phyloP scores from a whole-genome alignment of 2,888 invertebrate genomes.

The Phyllotreta cruciferae region DNA sequence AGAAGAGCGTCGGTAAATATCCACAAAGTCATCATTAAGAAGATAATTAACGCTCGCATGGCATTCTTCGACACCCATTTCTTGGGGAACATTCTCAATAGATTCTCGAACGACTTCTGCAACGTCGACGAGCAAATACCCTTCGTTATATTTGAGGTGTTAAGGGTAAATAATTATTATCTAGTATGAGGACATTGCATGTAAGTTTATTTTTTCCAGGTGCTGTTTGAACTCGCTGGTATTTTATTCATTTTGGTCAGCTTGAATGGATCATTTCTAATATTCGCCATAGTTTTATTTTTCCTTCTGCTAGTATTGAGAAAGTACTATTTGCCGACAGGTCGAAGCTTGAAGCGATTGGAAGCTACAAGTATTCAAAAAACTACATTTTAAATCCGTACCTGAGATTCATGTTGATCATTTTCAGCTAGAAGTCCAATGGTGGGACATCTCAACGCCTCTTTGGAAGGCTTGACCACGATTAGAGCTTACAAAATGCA shows the following conservation, averaged over 20 bases:
- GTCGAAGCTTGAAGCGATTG: slow-evolving; percentile 50
- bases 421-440: slow-evolving; percentile 56
- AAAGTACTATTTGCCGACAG: slow-evolving; percentile 47
- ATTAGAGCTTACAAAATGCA: slow-evolving; percentile 56
- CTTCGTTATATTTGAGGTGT: slow-evolving; percentile 40
- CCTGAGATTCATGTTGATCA: not conserved
- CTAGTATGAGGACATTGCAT: not conserved
- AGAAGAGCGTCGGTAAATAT: slow-evolving; percentile 56
- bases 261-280: slow-evolving; percentile 45
- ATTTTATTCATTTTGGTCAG: slow-evolving; percentile 42
- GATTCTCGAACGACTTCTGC: slow-evolving; percentile 75
- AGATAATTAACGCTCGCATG: slow-evolving; percentile 65
- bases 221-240: slow-evolving; percentile 40
- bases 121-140: slow-evolving; percentile 64
- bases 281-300: slow-evolving; percentile 43
- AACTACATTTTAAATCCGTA: not conserved
- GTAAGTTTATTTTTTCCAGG: slow-evolving; percentile 35
- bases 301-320: slow-evolving; percentile 42
- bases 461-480: slow-evolving; percentile 58
- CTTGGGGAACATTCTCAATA: slow-evolving; percentile 60
- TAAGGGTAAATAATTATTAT: slow-evolving; percentile 40
- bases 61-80: slow-evolving; percentile 55
- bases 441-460: slow-evolving; percentile 56
- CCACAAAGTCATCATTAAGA: slow-evolving; percentile 68
- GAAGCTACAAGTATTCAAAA: slow-evolving; percentile 47